A percentile compares a stretch with the other conserved stretches of the same genome.
Evolutionary conservation across 2,888 invertebrate genomes (phyloP).

Genomic region (Cecidostiba fungosa): DNA sequence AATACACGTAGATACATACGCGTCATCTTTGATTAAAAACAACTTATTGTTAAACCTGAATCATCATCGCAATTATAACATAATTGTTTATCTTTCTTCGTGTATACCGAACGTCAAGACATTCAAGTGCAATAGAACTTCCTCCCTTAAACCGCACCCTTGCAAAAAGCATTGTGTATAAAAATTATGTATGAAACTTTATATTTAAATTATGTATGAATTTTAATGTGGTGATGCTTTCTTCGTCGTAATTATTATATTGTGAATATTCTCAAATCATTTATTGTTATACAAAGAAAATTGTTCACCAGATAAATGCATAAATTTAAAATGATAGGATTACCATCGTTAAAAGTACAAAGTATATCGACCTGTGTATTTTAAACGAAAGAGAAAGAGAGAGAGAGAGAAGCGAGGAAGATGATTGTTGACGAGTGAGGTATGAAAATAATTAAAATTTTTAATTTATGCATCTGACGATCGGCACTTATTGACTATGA

Average conservation of each 20-base stretch:
- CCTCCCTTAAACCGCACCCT: not conserved
- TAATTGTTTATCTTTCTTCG: slow-evolving; percentile 39
- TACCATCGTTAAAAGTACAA: slow-evolving; percentile 45
- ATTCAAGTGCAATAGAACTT: slow-evolving; percentile 64
- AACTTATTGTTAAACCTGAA: slow-evolving; percentile 54
- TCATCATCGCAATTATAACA: slow-evolving; percentile 34
- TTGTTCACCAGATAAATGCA: slow-evolving; percentile 21
- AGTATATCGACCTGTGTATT: slow-evolving; percentile 37
- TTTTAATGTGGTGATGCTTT: slow-evolving; percentile 19
- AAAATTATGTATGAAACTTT: slow-evolving; percentile 56
- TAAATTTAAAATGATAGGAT: slow-evolving; percentile 36
- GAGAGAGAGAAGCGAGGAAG: not conserved
- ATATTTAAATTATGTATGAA: slow-evolving; percentile 33
- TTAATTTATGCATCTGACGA: slow-evolving; percentile 22
- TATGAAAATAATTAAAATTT: not conserved
- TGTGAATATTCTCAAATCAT: slow-evolving; percentile 62
- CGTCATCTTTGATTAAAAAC: slow-evolving; percentile 45
- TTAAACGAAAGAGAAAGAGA: not conserved
- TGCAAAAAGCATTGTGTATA: slow-evolving; percentile 39
- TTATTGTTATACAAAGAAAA: slow-evolving; percentile 32
- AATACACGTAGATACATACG: slow-evolving; percentile 9
- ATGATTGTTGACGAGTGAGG: slow-evolving; percentile 1
- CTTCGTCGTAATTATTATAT: slow-evolving; percentile 51
- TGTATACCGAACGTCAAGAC: slow-evolving; percentile 18
- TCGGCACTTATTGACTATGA: not conserved